Percentiles rank a stretch among this genome's conserved stretches.
These are phyloP conservation scores for Cephus pulcher DNA, from an alignment of 2,888 invertebrate species.

Conservation along the genomic window DNA sequence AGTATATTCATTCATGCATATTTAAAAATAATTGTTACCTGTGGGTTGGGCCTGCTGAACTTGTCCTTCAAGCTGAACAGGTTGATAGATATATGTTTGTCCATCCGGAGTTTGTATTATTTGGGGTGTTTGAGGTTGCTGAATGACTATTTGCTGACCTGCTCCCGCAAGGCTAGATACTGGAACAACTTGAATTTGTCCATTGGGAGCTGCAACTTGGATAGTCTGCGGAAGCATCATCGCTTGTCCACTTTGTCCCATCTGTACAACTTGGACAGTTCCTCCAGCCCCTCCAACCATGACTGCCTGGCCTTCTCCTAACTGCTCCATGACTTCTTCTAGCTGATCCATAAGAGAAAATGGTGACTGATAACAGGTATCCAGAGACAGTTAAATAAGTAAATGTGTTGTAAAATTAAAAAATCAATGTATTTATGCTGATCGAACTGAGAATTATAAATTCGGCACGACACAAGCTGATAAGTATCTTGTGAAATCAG, in stretches of 20 bases:
- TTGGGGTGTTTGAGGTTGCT: constrained; percentile 79
- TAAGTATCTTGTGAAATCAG: neutral
- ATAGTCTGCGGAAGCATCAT: constrained; percentile 71
- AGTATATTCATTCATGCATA: neutral
- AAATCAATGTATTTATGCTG: neutral
- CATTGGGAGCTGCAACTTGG: constrained; percentile 74
- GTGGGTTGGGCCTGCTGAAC: constrained; percentile 74
- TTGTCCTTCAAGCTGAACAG: constrained; percentile 72
- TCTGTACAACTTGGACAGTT: constrained; percentile 61
- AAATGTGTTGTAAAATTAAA: neutral
- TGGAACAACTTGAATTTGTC: constrained; percentile 81
- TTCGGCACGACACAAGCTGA: neutral
- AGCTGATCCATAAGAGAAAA: constrained; percentile 1
- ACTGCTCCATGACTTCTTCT: constrained; percentile 55
- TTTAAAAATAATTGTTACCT: constrained; percentile 59
- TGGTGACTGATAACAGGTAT: neutral
- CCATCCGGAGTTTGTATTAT: constrained; percentile 92
- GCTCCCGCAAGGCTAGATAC: constrained; percentile 72
- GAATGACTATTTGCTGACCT: constrained; percentile 72
- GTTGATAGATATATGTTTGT: constrained; percentile 92
- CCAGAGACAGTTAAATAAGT: neutral
- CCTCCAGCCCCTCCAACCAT: constrained; percentile 62
- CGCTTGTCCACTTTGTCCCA: constrained; percentile 73
- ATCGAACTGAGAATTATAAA: neutral
- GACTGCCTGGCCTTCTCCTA: constrained; percentile 61